Conservation (phyloP, 2,888 invertebrate species). For the Xanthostigma xanthostigma region DNA sequence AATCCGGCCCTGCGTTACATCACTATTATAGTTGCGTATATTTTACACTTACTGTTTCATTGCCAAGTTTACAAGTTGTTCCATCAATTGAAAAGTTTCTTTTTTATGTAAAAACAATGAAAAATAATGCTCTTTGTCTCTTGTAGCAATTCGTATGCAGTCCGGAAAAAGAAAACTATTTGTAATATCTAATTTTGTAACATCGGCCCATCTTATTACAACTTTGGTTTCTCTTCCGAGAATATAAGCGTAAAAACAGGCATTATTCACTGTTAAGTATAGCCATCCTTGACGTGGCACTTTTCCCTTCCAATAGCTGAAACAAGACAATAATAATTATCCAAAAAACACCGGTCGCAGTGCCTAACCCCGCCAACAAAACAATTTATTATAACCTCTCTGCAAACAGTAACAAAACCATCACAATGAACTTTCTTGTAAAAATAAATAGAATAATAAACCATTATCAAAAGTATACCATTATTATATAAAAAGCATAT, state of each 20-base stretch:
- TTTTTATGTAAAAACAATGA: constrained; percentile 78
- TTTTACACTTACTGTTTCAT: constrained; percentile 56
- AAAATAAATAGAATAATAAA: too few relatives aligned
- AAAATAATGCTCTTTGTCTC: constrained; percentile 78
- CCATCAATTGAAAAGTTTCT: constrained; percentile 84
- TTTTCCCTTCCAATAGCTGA: constrained; percentile 82
- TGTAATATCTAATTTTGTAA: constrained; percentile 62
- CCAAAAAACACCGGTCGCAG: not conserved
- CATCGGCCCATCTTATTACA: constrained; percentile 80
- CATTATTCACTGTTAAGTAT: constrained; percentile 89
- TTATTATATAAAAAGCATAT: too few relatives aligned
- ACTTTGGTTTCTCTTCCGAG: constrained; percentile 81
- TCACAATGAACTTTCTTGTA: too few relatives aligned
- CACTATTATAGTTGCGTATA: too few relatives aligned
- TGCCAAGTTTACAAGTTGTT: constrained; percentile 90
- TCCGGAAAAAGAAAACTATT: constrained; percentile 70
- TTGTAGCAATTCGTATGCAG: constrained; percentile 71
- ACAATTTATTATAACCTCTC: too few relatives aligned
- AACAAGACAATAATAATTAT: constrained; percentile 16
- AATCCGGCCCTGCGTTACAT: too few relatives aligned
- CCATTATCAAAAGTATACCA: too few relatives aligned
- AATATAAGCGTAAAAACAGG: constrained; percentile 92
- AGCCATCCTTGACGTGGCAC: constrained; percentile 94
- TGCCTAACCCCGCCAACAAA: not conserved
- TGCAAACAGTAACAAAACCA: too few relatives aligned